These are phyloP conservation scores for Trichogramma evanescens DNA, from an alignment of 2,888 invertebrate species.

Conservation along the genomic window DNA sequence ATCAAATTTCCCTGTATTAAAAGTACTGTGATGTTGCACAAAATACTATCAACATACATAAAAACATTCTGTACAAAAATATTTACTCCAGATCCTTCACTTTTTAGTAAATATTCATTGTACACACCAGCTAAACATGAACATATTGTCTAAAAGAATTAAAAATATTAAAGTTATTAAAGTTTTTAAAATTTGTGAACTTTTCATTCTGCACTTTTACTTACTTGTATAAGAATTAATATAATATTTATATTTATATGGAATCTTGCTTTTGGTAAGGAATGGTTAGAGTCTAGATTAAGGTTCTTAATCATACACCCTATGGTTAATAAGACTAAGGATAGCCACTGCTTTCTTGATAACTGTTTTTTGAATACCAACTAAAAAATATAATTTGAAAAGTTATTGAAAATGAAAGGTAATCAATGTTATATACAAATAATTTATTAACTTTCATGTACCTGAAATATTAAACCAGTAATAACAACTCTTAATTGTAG, in stretches of 20 bases:
- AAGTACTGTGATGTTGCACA: slow-evolving; percentile 78
- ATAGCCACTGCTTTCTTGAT: slow-evolving; percentile 79
- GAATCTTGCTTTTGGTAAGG: slow-evolving; percentile 29
- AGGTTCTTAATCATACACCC: slow-evolving; percentile 90
- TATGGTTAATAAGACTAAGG: slow-evolving; percentile 73
- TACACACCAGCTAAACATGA: slow-evolving; percentile 94
- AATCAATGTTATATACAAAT: slow-evolving; percentile 12
- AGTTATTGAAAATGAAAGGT: slow-evolving; percentile 10
- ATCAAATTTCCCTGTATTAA: slow-evolving; percentile 59
- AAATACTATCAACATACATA: slow-evolving; percentile 89
- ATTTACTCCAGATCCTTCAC: slow-evolving; percentile 73
- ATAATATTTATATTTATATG: slow-evolving; percentile 40
- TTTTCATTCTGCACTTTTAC: background rate
- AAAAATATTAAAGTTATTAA: background rate
- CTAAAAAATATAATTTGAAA: slow-evolving; percentile 50
- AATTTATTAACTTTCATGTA: slow-evolving; percentile 42
- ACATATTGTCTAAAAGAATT: slow-evolving; percentile 68
- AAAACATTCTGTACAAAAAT: slow-evolving; percentile 91
- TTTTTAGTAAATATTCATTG: slow-evolving; percentile 88
- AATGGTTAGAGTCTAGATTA: slow-evolving; percentile 51
- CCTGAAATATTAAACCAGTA: slow-evolving; percentile 88
- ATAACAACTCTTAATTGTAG: slow-evolving; percentile 87
- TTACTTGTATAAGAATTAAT: slow-evolving; percentile 49
- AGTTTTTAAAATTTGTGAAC: background rate
- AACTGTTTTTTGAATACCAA: slow-evolving; percentile 78